Conservation (phyloP, 2,888 invertebrate species). For the Phortica okadai region DNA sequence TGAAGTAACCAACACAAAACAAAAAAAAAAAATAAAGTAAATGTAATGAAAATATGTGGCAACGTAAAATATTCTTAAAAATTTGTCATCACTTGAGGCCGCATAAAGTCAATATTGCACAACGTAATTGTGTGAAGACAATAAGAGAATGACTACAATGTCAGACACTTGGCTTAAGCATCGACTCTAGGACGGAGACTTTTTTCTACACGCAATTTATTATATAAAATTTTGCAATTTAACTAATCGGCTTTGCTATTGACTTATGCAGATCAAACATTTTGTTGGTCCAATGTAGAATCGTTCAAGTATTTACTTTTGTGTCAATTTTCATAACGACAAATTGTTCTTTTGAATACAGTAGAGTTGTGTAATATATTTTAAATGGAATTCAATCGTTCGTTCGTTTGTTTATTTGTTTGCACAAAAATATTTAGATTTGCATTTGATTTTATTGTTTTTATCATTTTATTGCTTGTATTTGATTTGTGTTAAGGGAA, state of each 20-base stretch:
- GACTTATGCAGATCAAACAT: constrained; percentile 27
- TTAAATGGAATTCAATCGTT: background rate
- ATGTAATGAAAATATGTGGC: background rate
- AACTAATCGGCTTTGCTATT: constrained; percentile 19
- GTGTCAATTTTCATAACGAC: constrained; percentile 4
- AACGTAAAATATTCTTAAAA: no score
- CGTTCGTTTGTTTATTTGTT: background rate
- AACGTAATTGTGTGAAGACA: background rate
- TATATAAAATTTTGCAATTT: constrained; percentile 18
- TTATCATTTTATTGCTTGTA: constrained; percentile 12
- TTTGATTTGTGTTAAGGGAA: background rate
- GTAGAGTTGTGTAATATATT: background rate
- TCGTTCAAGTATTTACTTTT: background rate
- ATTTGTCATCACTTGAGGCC: no score
- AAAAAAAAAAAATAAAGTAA: background rate
- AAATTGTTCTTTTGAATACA: constrained; percentile 10
- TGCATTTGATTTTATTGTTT: background rate
- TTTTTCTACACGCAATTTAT: background rate
- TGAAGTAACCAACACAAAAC: background rate
- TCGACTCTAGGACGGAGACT: background rate
- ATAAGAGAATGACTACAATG: background rate
- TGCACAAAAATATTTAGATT: constrained; percentile 2
- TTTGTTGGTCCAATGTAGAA: background rate
- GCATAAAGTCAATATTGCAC: background rate
- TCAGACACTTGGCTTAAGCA: background rate